These are phyloP conservation scores for Gonatopus flavifemur DNA, from an alignment of 1,140 invertebrate species.

Conservation along the genomic window DNA sequence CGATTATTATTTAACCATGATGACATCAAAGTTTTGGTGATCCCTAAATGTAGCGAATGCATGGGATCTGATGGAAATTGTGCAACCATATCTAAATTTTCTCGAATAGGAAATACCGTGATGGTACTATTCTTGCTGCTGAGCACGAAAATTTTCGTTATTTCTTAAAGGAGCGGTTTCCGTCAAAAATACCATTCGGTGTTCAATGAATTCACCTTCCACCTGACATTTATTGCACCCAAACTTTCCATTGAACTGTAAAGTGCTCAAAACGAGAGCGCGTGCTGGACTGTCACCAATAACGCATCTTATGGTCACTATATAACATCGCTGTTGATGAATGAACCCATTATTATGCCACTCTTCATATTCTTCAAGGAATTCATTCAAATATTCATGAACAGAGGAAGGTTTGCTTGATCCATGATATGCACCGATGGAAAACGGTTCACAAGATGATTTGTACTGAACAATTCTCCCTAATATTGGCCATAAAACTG, in stretches of 20 bases:
- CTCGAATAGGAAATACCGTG: conserved; percentile 28
- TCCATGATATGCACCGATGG: conserved; percentile 25
- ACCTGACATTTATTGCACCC: conserved; percentile 32
- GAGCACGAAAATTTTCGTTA: conserved; percentile 24
- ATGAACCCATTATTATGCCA: conserved; percentile 11
- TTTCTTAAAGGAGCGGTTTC: conserved; percentile 23
- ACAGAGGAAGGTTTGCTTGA: conserved; percentile 15
- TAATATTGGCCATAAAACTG: background rate
- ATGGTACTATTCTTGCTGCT: conserved; percentile 41
- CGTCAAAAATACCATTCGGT: conserved; percentile 27
- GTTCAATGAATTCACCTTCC: conserved; percentile 25
- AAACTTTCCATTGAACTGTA: conserved; percentile 17
- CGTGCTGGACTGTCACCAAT: conserved; percentile 22
- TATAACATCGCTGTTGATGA: background rate
- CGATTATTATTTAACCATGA: conserved; percentile 26
- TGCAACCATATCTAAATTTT: conserved; percentile 37
- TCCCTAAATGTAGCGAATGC: conserved; percentile 50
- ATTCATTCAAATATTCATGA: conserved; percentile 21
- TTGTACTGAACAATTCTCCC: background rate
- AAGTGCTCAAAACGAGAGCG: conserved; percentile 7
- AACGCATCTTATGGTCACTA: conserved; percentile 8
- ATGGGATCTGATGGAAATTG: conserved; percentile 49
- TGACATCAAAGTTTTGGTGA: conserved; percentile 41
- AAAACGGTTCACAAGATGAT: conserved; percentile 5
- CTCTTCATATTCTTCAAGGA: conserved; percentile 22